Conservation (phyloP, 2,797 vertebrate species). For the Sebastes variabilis region DNA sequence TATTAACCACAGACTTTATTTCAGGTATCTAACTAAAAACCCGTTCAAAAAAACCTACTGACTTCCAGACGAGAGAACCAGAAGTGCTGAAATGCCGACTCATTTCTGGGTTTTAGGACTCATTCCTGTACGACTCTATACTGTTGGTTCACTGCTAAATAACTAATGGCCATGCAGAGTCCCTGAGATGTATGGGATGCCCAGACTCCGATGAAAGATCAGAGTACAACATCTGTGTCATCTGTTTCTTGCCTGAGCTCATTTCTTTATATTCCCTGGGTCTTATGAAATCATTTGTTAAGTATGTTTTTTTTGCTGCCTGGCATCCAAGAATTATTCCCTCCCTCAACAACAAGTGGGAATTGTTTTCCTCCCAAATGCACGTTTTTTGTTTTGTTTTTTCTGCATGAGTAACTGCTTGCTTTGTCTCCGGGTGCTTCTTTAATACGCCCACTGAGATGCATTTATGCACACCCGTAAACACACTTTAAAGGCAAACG, state of each 20-base stretch:
- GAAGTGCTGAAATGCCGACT: background rate
- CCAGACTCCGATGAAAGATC: conserved; percentile 46
- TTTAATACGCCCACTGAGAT: conserved; percentile 56
- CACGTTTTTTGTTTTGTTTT: conserved; percentile 40
- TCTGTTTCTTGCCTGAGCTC: conserved; percentile 31
- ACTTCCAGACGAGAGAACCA: background rate
- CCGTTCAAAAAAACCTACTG: fast-evolving
- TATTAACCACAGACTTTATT: too few relatives aligned
- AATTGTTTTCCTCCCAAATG: conserved; percentile 49
- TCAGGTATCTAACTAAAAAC: too few relatives aligned
- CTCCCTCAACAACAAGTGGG: conserved; percentile 24
- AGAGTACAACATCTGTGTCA: conserved; percentile 50
- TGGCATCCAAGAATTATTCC: conserved; percentile 41
- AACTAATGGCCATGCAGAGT: conserved; percentile 47
- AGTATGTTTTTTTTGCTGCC: conserved; percentile 13
- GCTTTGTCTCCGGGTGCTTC: conserved; percentile 57
- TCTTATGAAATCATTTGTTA: conserved; percentile 49
- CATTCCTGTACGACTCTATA: background rate
- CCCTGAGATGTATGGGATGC: conserved; percentile 25
- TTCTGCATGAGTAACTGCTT: conserved; percentile 47
- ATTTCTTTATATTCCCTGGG: conserved; percentile 36
- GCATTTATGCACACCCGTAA: conserved; percentile 46
- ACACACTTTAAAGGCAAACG: conserved; percentile 50
- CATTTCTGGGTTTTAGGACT: background rate
- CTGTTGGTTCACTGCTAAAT: conserved; percentile 35